Evolutionary conservation across 2,888 invertebrate genomes (phyloP), one percentile per base, ranked within the genome.

Genomic region (Drosophila eohydei): DNA sequence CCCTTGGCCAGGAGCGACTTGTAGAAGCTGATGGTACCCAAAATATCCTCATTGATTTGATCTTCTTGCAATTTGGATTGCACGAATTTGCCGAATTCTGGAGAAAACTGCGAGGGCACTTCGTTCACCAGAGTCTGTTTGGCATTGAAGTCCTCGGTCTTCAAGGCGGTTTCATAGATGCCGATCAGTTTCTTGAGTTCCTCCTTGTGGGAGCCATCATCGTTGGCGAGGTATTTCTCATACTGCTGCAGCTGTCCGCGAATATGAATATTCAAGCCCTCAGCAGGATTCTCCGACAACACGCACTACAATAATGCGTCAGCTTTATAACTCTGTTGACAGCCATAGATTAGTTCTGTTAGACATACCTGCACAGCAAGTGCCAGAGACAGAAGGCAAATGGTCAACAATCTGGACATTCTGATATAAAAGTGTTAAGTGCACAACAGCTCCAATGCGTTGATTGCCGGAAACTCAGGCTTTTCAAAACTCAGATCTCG

Each of bases 161-260:
- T 81, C 21, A 91, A 59, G 0, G 90, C 90, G 9, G 70, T 46
- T 21, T 90, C 90, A 21, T 86, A 88, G 41, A 90, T 59, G n/a
- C 59, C 51, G 30, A 90, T 80, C 55, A 90, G 56, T 59, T 88
- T 88, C 16, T 80, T 71, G 2, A 91, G 67, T 26, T 91, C 83
- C 46, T 74, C 81, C 38, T 81, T 81, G 40, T 85, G 79, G 2
- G 80, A 44, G n/a, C 81, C 82, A 61, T 85, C 83, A 8, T 85
- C 80, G 26, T 74, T 66, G 43, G 73, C 65, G 4, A 78, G 64
- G 59, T 89, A 81, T 12, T 71, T 73, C 36, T 80, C 78, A 58
- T 83, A 90, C 12, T 77, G 71, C 30, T 74, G 78, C 28, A 91
- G 71, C 34, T 90, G 88, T 28, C 77, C 78, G 16, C 90, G 90